Evolutionary conservation across 2,888 invertebrate species (phyloP), one percentile per base, ranked within the genome.

Genomic region (Zygothrica quintamaculata): DNA sequence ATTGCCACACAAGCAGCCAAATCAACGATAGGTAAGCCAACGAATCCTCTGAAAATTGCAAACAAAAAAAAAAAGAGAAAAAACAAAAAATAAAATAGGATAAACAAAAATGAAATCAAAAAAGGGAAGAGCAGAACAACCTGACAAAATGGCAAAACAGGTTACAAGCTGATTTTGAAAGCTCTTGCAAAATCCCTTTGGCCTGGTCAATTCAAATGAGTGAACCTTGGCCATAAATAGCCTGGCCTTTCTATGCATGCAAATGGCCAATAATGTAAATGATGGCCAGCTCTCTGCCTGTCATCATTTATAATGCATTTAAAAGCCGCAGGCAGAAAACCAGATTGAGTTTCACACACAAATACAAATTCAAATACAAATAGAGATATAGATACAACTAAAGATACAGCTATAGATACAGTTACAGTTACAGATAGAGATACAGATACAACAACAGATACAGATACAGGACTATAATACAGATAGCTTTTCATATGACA

Each of bases 301-400:
- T 59, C 48, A 59, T 66, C 74, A 76, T 80, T 71, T 74, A 71
- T 77, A 86, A 86, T 80, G 80, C 75, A 86, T 71, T 77, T 48
- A 62, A 71, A 72, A 64, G 61, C 65, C 65, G 61, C 73, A 65
- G 65, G 50, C 12, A 31, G 56, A 13, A 39, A 13, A 26, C 6
- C 29, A n/a, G 12, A 40, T 26, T 11, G 11, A n/a, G 34, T 12
- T 16, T 50, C 15, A 8, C 16, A 26, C 53, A 33, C 18, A 16
- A 33, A 26, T 44, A 25, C 37, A 43, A 39, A 47, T 29, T 37
- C 44, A 47, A 31, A 33, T 37, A 33, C 15, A 44, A 34, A 42
- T 44, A 48, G 15, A 58, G 47, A 50, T 46, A 51, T 13, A 58
- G 47, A 39, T 39, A 52, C 42, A 42, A 12, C 47, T 59, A 46